Evolutionary conservation across 1,140 invertebrate species (phyloP).

Genomic region (Wasmannia auropunctata): DNA sequence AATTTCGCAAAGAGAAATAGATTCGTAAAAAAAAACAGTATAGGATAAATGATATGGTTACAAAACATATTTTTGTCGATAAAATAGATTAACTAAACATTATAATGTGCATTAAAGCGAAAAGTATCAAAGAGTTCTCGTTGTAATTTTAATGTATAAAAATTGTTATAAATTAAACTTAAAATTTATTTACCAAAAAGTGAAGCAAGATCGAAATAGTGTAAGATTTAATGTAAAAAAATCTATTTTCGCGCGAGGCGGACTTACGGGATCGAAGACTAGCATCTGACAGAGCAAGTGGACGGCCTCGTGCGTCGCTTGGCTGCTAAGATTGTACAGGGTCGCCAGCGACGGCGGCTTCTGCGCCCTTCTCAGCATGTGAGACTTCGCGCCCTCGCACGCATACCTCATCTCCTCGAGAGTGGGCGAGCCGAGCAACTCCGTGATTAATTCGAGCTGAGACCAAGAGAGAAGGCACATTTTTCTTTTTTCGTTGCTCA

Average conservation of each 20-base stretch:
- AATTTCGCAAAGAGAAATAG: neutral
- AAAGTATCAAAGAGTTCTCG: no score
- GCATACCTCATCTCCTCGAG: conserved; percentile 98
- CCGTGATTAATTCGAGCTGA: conserved; percentile 98
- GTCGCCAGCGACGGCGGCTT: conserved; percentile 95
- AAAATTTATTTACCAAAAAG: neutral
- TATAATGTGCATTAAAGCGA: neutral
- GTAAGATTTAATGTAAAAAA: neutral
- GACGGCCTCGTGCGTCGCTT: conserved; percentile 98
- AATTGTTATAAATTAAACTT: neutral
- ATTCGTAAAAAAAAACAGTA: neutral
- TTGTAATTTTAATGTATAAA: neutral
- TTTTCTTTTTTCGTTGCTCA: neutral
- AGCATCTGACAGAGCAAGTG: conserved; percentile 99
- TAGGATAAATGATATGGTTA: neutral
- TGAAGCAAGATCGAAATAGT: neutral
- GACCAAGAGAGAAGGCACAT: conserved; percentile 73
- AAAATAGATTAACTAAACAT: neutral
- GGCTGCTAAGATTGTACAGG: conserved; percentile 95
- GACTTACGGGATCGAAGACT: conserved; percentile 97
- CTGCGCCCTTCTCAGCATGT: conserved; percentile 95
- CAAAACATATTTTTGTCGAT: neutral
- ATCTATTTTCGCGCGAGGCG: neutral
- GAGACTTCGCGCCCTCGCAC: conserved; percentile 97
- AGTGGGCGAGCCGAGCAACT: conserved; percentile 98